Evolutionary conservation across 2,113 vertebrate genomes (phyloP), one percentile per base, ranked within the genome.

Genomic region (Pteronura brasiliensis): DNA sequence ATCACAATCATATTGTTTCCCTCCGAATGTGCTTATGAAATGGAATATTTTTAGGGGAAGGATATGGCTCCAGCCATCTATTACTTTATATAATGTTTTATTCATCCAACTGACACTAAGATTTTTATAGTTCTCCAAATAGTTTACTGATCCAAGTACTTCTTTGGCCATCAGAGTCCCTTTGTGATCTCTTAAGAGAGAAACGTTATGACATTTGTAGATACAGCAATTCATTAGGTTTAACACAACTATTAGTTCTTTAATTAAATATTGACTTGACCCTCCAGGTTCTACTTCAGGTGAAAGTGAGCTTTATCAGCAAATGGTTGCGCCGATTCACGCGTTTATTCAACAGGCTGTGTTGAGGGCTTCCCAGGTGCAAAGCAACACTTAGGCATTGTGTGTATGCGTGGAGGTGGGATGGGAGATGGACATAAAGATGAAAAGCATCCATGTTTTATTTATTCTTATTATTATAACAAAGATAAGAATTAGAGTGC

Each of bases 211-310:
- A 98, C 97, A 98, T 97, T 98, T 98, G 57, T 96, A 98, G 98
- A 97, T 98, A 98, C 84, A 96, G 96, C 63, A 96, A 93, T 98
- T 98, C 93, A 96, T 69, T 97, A 97, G 96, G 92, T 90, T 97
- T 98, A 92, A 97, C 98, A 98, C 94, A 98, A 98, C 97, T 98
- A 95, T 98, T 98, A 95, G 81, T 98, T 98, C 96, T 98, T 98
- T 91, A 97, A 95, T 96, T 94, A 97, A 98, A 97, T 98, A 97
- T 98, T 99, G 98, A 98, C 98, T 97, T 97, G 88, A 96, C 95
- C 94, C 97, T 98, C 97, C 98, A 81, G 95, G 36, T 96, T 97
- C 96, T 95, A 98, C 86, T 96, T 94, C 63, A 88, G 82, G 47
- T 98, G 96, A 86, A 98, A 84, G 52, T 55, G 20, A 59, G 92